Evolutionary conservation across 2,797 vertebrate species (phyloP).

Genomic region (Anguilla anguilla): DNA sequence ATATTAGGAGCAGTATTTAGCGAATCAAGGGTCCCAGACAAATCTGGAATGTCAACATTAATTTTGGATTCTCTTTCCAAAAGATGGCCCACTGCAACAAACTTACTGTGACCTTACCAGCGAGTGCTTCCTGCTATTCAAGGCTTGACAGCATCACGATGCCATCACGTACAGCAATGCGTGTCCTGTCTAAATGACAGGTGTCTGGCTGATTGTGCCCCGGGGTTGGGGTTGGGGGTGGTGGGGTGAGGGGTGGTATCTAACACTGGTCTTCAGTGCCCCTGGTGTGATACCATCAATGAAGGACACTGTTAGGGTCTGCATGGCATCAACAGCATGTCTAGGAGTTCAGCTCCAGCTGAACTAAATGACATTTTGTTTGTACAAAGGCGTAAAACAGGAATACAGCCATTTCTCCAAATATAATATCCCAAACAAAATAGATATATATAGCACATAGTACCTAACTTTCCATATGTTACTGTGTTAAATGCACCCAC

Average conservation of each 20-base stretch:
- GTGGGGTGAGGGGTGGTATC: no score
- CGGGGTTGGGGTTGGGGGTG: not conserved
- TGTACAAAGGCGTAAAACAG: not conserved
- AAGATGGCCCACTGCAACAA: no score
- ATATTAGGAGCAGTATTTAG: no score
- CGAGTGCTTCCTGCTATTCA: not conserved
- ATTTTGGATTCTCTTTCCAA: no score
- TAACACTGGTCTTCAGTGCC: not conserved
- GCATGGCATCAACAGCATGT: not conserved
- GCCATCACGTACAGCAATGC: not conserved
- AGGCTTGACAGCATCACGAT: not conserved
- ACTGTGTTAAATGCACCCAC: not conserved
- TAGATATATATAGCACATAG: not conserved
- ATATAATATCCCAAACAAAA: not conserved
- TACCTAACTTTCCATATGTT: not conserved
- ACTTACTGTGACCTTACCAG: not conserved
- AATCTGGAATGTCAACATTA: no score
- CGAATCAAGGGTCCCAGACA: no score
- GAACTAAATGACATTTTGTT: not conserved
- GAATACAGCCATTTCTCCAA: not conserved
- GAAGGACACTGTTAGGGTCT: not conserved
- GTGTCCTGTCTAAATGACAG: not conserved
- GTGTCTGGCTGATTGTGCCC: not conserved
- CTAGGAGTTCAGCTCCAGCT: not conserved
- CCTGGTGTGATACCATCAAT: not conserved